Evolutionary conservation across 2,113 vertebrate genomes (phyloP).

Genomic region (Psettodes erumei): DNA sequence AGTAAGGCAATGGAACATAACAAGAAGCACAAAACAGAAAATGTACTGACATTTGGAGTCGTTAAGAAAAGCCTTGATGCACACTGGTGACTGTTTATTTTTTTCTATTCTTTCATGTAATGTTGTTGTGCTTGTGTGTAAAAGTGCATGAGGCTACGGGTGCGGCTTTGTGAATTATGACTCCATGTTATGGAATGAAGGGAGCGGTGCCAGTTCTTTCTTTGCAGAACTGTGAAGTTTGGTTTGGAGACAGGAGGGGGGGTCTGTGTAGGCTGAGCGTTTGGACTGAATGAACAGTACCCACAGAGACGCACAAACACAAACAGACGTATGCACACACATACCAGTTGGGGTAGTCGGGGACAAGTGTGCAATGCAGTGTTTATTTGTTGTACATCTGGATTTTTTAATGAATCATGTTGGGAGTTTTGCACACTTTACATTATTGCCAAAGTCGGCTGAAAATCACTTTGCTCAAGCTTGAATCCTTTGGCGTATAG

Average conservation of each 20-base stretch:
- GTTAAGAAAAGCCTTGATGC: neutral
- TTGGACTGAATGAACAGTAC: slow-evolving; percentile 34
- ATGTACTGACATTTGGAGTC: neutral
- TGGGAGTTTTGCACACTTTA: neutral
- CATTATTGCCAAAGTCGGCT: neutral
- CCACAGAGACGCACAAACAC: slow-evolving; percentile 47
- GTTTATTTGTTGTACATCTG: neutral
- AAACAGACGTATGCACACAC: neutral
- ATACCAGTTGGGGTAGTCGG: neutral
- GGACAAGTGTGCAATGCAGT: neutral
- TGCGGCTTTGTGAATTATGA: slow-evolving; percentile 80
- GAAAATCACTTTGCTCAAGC: slow-evolving; percentile 9
- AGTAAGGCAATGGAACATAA: slow-evolving; percentile 22
- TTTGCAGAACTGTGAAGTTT: slow-evolving; percentile 74
- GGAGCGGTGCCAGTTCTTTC: slow-evolving; percentile 81
- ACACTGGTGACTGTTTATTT: slow-evolving; percentile 41
- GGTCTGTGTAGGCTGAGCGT: slow-evolving; percentile 22
- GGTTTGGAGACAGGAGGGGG: slow-evolving; percentile 61
- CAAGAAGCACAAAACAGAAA: slow-evolving; percentile 12
- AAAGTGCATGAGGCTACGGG: slow-evolving; percentile 60
- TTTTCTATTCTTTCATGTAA: slow-evolving; percentile 22
- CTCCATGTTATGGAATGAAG: slow-evolving; percentile 83
- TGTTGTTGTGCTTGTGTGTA: slow-evolving; percentile 45
- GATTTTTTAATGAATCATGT: neutral
- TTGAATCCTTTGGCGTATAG: slow-evolving; percentile 31